phyloP scores from a whole-genome alignment of 2,888 invertebrate species.

The Ectemnius continuus region DNA sequence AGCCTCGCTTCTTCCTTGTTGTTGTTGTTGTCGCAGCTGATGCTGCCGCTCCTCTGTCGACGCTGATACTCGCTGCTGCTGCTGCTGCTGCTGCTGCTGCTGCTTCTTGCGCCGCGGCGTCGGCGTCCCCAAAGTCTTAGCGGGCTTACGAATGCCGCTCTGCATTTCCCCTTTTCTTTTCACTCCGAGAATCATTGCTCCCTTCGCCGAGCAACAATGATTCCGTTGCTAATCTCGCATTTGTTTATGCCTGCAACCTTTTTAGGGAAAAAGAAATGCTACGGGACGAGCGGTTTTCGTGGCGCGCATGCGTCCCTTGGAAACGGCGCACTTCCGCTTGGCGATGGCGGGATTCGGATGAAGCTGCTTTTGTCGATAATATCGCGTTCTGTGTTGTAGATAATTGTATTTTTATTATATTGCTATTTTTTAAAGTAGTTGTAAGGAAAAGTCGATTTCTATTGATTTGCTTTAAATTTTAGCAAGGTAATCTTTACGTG shows the following conservation, averaged over 20 bases:
- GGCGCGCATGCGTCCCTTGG: slow-evolving; percentile 13
- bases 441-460: too few relatives aligned
- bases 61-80: slow-evolving; percentile 60
- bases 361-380: too few relatives aligned
- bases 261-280: slow-evolving; percentile 66
- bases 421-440: too few relatives aligned
- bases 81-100: slow-evolving; percentile 62
- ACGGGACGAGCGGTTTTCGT: slow-evolving; percentile 44
- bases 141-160: slow-evolving; percentile 68
- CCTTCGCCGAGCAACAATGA: neutral
- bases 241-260: slow-evolving; percentile 58
- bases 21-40: slow-evolving; percentile 65
- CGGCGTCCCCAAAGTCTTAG: slow-evolving; percentile 65
- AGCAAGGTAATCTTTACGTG: too few relatives aligned
- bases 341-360: too few relatives aligned
- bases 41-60: slow-evolving; percentile 69
- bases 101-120: slow-evolving; percentile 69
- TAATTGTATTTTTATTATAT: too few relatives aligned
- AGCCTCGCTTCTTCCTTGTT: slow-evolving; percentile 59
- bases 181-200: neutral
- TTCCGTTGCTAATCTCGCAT: neutral
- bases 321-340: too few relatives aligned
- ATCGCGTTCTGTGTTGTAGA: too few relatives aligned
- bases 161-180: slow-evolving; percentile 49
- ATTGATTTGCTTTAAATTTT: too few relatives aligned